Conservation (phyloP, 2,797 vertebrate species). For the Silurus aristotelis region DNA sequence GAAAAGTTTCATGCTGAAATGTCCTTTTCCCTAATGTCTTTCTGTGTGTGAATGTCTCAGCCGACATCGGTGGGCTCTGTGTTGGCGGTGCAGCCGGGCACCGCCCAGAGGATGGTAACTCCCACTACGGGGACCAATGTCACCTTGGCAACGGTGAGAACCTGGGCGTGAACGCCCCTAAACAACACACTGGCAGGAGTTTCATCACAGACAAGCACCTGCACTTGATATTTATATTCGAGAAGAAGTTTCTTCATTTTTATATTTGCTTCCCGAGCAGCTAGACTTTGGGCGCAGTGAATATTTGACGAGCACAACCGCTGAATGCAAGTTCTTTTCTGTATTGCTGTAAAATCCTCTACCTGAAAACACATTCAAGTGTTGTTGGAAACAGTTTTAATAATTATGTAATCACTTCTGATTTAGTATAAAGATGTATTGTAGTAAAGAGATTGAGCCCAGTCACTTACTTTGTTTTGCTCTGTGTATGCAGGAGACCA, state of each 20-base stretch:
- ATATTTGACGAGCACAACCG: not conserved
- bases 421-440: not conserved
- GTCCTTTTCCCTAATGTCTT: not conserved
- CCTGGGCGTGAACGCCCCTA: constrained; percentile 57
- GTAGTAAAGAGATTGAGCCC: not conserved
- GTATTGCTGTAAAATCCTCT: not conserved
- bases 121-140: constrained; percentile 79
- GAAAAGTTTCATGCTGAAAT: not conserved
- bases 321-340: constrained; percentile 12
- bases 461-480: constrained; percentile 21
- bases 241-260: not conserved
- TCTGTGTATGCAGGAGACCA: constrained; percentile 83
- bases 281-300: not conserved
- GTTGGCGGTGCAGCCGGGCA: constrained; percentile 50
- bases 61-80: constrained; percentile 43
- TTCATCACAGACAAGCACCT: constrained; percentile 16
- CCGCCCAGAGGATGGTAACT: constrained; percentile 53
- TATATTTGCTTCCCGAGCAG: not conserved
- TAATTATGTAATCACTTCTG: not conserved
- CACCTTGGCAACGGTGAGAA: constrained; percentile 86
- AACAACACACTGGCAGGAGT: constrained; percentile 26
- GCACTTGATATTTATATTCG: not conserved
- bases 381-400: not conserved
- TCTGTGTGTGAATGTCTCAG: constrained; percentile 19
- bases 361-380: not conserved